phyloP scores from a whole-genome alignment of 1,140 invertebrate genomes.

The Thrips palmi region DNA sequence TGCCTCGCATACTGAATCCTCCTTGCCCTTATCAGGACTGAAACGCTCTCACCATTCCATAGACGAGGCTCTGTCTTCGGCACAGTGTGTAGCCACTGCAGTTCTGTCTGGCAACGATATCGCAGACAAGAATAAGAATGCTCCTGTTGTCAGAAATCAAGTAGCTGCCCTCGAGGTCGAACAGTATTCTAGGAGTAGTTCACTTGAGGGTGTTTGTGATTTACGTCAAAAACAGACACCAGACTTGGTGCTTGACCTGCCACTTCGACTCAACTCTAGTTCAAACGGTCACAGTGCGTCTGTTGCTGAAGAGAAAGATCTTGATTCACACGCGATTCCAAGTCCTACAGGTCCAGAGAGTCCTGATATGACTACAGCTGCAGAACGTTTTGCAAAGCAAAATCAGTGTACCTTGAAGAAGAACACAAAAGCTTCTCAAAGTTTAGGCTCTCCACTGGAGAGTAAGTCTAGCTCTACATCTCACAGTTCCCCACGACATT shows the following conservation, averaged over 20 bases:
- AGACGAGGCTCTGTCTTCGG: too few species aligned
- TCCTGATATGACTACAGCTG: conserved; percentile 49
- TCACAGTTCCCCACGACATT: not conserved
- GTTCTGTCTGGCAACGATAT: too few species aligned
- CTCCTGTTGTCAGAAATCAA: too few species aligned
- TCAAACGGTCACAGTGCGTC: conserved; percentile 30
- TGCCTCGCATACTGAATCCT: too few species aligned
- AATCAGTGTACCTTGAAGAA: conserved; percentile 71
- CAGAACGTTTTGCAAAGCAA: conserved; percentile 53
- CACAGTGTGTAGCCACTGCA: too few species aligned
- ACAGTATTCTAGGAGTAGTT: too few species aligned
- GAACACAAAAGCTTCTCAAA: conserved; percentile 33
- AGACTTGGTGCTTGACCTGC: conserved; percentile 77
- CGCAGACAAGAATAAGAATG: too few species aligned
- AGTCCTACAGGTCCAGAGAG: conserved; percentile 31
- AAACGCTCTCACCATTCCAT: too few species aligned
- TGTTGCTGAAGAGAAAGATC: too few species aligned
- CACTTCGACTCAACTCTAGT: conserved; percentile 27
- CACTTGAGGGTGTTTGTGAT: conserved; percentile 29
- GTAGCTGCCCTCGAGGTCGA: too few species aligned
- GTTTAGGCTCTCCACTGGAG: not conserved
- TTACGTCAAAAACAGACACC: conserved; percentile 51
- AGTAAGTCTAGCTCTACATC: not conserved
- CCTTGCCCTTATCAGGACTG: too few species aligned
- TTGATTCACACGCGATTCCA: too few species aligned